Evolutionary conservation across 1,140 invertebrate species (phyloP), one percentile per base, ranked within the genome.

Genomic region (Heliconius himera): DNA sequence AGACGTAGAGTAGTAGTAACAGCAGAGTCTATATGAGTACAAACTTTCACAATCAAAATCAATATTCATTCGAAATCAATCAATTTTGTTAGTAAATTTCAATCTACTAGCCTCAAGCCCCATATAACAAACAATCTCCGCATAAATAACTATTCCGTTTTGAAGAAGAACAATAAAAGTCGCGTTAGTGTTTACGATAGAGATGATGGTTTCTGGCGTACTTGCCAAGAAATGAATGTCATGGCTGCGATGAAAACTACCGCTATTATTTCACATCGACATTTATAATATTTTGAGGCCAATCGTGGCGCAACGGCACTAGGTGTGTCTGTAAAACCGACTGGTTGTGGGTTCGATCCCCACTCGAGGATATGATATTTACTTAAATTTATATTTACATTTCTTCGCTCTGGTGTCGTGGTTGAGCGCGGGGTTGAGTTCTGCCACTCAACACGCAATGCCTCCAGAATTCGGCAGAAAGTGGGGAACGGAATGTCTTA

Each of bases 101-200:
- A 66, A 66, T 66, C 26, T 29, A 66, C 22, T 11, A 11, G 1
- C 16, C 11, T 13, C 26, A 29, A 8, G 26, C 11, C 26, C 60
- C 60, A 66, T 66, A 26, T 22, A 66, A 29, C 26, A 66, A 66
- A 29, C 26, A 66, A 29, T 3, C 13, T 29, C 8, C 60, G 0
- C 60, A 22, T 29, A 8, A 72, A 72, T 38, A 41, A 41, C 70
- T 33, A 38, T 38, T 75, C 4, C 26, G 26, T 66, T 66, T 66
- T 75, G 54, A 75, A 75, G 66, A 66, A 66, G 54, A 75, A 75
- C 74, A 75, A 75, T 75, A 75, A 60, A 75, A 75, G 33, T 66
- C 8, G 51, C 33, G 41, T 75, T 26, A 75, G 49, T 38, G 26
- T 75, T 66, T 38, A 75, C 36, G 74, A 66, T 75, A 66, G 20